A percentile compares a stretch with the other conserved stretches of the same genome.
phyloP scores from a whole-genome alignment of 2,888 invertebrate genomes.

The Isoperla grammatica region DNA sequence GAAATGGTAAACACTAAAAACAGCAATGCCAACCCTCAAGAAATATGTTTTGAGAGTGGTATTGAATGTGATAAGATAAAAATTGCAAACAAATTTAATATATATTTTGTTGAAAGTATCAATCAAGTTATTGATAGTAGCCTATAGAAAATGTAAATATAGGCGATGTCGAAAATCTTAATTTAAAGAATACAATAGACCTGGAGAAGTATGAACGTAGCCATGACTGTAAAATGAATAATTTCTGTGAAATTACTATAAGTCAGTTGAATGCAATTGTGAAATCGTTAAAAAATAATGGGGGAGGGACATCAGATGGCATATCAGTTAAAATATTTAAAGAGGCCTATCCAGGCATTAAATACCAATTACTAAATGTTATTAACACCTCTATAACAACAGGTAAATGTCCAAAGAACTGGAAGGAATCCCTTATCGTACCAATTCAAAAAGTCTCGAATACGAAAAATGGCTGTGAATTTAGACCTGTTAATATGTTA shows the following conservation, averaged over 20 bases:
- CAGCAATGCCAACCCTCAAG: not conserved
- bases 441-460: not conserved
- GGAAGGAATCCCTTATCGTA: not conserved
- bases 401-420: not conserved
- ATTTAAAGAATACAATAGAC: not conserved
- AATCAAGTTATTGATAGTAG: not conserved
- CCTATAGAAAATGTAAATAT: not conserved
- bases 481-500: conserved; percentile 30
- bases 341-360: not conserved
- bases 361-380: not conserved
- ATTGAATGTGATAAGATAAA: not conserved
- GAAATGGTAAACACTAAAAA: not conserved
- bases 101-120: conserved; percentile 1
- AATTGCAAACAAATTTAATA: not conserved
- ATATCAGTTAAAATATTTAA: not conserved
- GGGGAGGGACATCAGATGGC: not conserved
- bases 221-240: not conserved
- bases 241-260: not conserved
- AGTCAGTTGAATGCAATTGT: not conserved
- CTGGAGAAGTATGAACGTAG: not conserved
- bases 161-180: not conserved
- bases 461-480: conserved; percentile 15
- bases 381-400: not conserved
- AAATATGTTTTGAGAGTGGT: not conserved
- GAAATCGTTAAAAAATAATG: not conserved